Base-by-base conservation (phyloP, 2,888 invertebrate species). In the Choristoneura rosaceana region DNA sequence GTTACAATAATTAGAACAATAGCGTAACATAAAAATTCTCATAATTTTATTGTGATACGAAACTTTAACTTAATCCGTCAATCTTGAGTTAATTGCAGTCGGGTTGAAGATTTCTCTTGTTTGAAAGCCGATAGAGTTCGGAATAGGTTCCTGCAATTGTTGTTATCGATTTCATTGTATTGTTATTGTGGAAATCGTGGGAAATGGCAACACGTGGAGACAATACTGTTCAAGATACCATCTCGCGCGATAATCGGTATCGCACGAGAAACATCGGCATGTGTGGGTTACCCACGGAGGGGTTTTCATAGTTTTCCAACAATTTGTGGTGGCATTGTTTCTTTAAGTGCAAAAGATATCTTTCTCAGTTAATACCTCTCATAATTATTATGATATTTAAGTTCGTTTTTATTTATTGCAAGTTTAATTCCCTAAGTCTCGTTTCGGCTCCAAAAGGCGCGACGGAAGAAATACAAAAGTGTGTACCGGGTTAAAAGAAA, bases 101-200 rank as follows among this genome's bases (percentile, higher is more conserved):
- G 34, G 45, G 67, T 43, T 64, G 65, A 60, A 71, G 71, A 71
- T 74, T 74, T 74, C 69, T 69, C 66, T 62, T 65, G 60, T 61
- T 64, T 66, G 69, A 69, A 73, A 69, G 71, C 62, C 69, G 58
- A 67, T 74, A 67, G 65, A 73, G 60, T 66, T 73, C 58, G 65
- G 67, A 77, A 74, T 75, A 64, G 66, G 70, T 77, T 74, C 76
- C 73, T 77, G 78, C 63, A 73, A 78, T 78, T 76, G 76, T 79
- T 75, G 76, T 77, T 80, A 87, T 85, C 82, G 81, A 79, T 52
- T 52, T 52, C 52, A 52, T 80, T 75, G 76, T 80, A 88, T 85
- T 88, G 82, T 79, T 76, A 75, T 74, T 73, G 83, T 86, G 80
- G 90, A 91, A 91, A 91, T 86, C 91, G 90, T 91, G 92, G 75